Percentiles rank a stretch among this genome's conserved stretches.
These are phyloP conservation scores for Penaeus chinensis DNA, from an alignment of 1,140 invertebrate species.

Conservation along the genomic window DNA sequence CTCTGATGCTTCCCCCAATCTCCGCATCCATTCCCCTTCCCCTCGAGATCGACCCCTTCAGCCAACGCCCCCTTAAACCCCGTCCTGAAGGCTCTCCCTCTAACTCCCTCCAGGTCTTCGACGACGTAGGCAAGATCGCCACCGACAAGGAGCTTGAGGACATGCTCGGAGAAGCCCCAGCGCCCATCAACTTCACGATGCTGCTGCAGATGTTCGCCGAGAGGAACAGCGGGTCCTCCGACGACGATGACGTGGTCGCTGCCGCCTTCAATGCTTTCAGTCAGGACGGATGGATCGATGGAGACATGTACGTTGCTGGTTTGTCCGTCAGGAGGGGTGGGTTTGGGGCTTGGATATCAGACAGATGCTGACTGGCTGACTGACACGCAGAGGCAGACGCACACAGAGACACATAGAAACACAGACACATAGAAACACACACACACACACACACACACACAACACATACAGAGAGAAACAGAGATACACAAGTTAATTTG, in stretches of 20 bases:
- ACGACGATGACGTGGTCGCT: slow-evolving; percentile 94
- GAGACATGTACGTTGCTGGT: slow-evolving; percentile 25
- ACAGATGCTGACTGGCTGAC: not conserved
- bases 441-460: too few relatives aligned
- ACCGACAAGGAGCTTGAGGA: slow-evolving; percentile 91
- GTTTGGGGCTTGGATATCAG: not conserved
- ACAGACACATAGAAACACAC: too few relatives aligned
- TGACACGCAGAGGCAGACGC: too few relatives aligned
- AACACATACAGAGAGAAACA: too few relatives aligned
- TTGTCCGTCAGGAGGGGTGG: too few relatives aligned
- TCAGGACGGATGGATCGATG: slow-evolving; percentile 71
- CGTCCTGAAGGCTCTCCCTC: too few relatives aligned
- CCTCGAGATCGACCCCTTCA: too few relatives aligned
- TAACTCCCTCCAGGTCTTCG: slow-evolving; percentile 84
- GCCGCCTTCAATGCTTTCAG: slow-evolving; percentile 97
- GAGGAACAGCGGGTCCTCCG: slow-evolving; percentile 72
- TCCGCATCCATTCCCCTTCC: too few relatives aligned
- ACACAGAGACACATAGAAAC: too few relatives aligned
- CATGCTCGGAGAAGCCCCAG: slow-evolving; percentile 89
- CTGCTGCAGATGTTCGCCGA: slow-evolving; percentile 91
- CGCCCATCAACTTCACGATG: slow-evolving; percentile 96
- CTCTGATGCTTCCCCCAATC: too few relatives aligned
- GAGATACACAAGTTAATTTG: too few relatives aligned
- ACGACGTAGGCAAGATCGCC: slow-evolving; percentile 90
- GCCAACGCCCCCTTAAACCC: too few relatives aligned